Conservation (phyloP, 1,140 invertebrate genomes). For the Coenobita brevimanus region DNA sequence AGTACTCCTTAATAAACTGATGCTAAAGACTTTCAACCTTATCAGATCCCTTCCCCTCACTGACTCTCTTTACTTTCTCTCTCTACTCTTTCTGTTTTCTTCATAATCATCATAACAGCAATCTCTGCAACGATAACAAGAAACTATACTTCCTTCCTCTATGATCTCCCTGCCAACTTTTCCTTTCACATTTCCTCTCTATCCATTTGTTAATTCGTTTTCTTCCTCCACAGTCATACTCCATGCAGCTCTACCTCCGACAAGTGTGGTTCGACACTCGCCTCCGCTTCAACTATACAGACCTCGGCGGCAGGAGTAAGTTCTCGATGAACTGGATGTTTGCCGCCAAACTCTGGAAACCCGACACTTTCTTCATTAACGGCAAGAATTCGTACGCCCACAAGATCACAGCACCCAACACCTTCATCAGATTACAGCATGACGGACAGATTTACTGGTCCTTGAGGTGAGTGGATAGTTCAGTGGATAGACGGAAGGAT, state of each 20-base stretch:
- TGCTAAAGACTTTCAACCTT: no score
- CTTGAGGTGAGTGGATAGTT: conserved; percentile 77
- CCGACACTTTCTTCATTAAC: conserved; percentile 81
- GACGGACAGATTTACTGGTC: conserved; percentile 80
- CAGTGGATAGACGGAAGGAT: no score
- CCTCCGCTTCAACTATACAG: conserved; percentile 73
- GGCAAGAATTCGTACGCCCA: conserved; percentile 79
- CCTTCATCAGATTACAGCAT: conserved; percentile 76
- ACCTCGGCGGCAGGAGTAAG: conserved; percentile 76
- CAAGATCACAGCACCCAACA: conserved; percentile 80
- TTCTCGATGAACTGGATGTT: conserved; percentile 77
- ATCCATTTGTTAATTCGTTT: no score
- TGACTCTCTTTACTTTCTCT: no score
- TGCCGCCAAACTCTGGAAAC: conserved; percentile 80
- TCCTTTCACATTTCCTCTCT: no score
- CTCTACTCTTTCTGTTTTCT: no score
- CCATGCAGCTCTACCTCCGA: conserved; percentile 91
- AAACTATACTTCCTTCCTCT: no score
- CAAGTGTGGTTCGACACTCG: conserved; percentile 79
- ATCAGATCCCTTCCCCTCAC: no score
- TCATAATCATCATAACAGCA: no score
- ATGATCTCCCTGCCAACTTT: no score
- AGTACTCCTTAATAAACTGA: no score
- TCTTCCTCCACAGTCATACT: conserved; percentile 84
- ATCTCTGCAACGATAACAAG: no score